Conservation (phyloP, 2,113 vertebrate genomes). For the Mobula hypostoma region DNA sequence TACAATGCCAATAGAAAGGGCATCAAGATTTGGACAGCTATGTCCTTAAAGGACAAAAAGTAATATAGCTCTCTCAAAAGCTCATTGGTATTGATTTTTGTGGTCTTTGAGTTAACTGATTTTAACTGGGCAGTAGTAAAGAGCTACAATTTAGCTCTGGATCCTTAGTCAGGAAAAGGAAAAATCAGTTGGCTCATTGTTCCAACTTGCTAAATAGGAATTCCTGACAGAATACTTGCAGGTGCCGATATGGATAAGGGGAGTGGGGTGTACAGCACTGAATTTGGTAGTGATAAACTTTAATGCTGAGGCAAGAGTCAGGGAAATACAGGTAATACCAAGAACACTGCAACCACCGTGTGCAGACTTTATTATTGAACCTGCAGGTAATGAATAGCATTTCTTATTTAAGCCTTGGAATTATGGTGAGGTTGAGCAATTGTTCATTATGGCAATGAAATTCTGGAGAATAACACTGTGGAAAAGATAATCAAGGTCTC, state of each 20-base stretch:
- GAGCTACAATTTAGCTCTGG: not conserved
- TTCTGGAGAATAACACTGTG: not conserved
- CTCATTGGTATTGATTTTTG: not conserved
- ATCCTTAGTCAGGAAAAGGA: not conserved
- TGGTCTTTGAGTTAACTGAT: not conserved
- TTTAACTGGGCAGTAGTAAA: not conserved
- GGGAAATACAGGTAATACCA: too few relatives aligned
- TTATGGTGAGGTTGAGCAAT: not conserved
- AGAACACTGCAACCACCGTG: not conserved
- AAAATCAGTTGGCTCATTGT: not conserved
- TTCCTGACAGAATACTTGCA: not conserved
- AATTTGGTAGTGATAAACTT: not conserved
- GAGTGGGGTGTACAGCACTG: not conserved
- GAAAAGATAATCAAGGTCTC: not conserved
- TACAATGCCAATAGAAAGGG: not conserved
- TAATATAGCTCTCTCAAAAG: not conserved
- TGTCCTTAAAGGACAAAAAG: not conserved
- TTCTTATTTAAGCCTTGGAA: not conserved
- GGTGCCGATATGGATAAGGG: not conserved
- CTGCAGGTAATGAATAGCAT: not conserved
- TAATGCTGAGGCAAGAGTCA: not conserved
- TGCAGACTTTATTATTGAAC: too few relatives aligned
- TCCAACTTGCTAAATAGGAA: not conserved
- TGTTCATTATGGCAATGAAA: not conserved
- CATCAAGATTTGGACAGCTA: not conserved